Evolutionary conservation across 2,888 invertebrate species (phyloP), one percentile per base, ranked within the genome.

Genomic region (Nymphalis c-album): DNA sequence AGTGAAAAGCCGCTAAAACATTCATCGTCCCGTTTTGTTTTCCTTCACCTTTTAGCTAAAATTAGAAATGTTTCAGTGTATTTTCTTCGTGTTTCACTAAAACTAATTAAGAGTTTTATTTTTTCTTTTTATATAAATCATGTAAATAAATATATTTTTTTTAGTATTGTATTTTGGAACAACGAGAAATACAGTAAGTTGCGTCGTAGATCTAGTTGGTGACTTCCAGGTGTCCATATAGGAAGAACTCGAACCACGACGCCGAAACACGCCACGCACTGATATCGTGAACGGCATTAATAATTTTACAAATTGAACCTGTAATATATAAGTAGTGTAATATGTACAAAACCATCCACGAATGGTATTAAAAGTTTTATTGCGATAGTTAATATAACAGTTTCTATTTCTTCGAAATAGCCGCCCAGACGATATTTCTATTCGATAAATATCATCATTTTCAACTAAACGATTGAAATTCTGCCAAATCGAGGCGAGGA

Each of bases 381-480:
- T 22, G 51, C 66, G 35, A 46, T 60, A 48, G 57, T 57, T 47
- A 40, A 40, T 57, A 55, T 17, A 35, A 35, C 35, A 26, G 48
- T 66, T 55, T 57, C 60, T 26, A 58, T 53, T 70, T 70, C 61
- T 31, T 22, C 51, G 62, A 58, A 68, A 57, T 48, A 45, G 47
- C 55, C 13, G 45, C 47, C 35, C 68, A 61, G 68, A 61, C 63
- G 63, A 65, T 68, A 61, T 68, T 65, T 22, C 45, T 51, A 66
- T 66, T 60, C 60, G 51, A 60, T 68, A 63, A 71, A 65, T 63
- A 66, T 68, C 55, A 55, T 50, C 45, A 58, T 60, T 70, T 68
- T 64, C 60, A 7, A 45, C 68, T 63, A 55, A 63, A 63, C 53
- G 50, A 53, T 65, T 67, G 67, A 67, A 61, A 61, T 53, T 51